Conservation (phyloP, 2,797 vertebrate genomes). For the Cichlasoma orientale region DNA sequence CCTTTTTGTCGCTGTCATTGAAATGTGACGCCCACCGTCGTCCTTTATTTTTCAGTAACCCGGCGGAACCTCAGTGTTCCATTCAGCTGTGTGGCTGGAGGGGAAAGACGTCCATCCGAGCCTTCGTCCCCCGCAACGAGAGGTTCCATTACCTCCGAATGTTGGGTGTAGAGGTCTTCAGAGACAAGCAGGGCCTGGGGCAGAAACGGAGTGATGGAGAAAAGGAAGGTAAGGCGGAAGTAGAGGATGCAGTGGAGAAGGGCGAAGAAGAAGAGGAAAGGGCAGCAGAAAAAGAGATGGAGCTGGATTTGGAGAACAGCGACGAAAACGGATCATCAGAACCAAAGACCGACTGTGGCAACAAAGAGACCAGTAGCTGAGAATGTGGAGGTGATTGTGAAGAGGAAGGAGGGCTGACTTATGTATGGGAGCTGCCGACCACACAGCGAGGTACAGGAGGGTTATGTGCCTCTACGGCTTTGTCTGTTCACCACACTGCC, state of each 20-base stretch:
- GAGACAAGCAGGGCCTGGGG: constrained; percentile 75
- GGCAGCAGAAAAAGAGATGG: neutral
- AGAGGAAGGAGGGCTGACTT: constrained; percentile 15
- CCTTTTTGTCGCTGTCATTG: neutral
- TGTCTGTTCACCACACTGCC: constrained; percentile 35
- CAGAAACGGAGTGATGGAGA: constrained; percentile 61
- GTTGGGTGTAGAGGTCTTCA: constrained; percentile 93
- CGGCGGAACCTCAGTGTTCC: constrained; percentile 88
- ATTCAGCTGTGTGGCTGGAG: constrained; percentile 97
- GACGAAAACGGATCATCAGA: constrained; percentile 39
- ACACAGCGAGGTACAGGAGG: constrained; percentile 12
- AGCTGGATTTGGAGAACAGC: constrained; percentile 48
- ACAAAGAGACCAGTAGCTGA: constrained; percentile 46
- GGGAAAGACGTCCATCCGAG: constrained; percentile 94
- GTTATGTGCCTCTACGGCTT: neutral
- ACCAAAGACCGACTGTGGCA: constrained; percentile 28
- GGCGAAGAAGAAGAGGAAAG: constrained; percentile 18
- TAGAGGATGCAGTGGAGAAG: neutral
- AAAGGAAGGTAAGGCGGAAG: constrained; percentile 48
- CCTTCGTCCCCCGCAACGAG: constrained; percentile 95
- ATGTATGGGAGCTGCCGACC: constrained; percentile 19
- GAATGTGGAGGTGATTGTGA: neutral
- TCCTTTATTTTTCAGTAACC: constrained; percentile 75
- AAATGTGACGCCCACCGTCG: neutral
- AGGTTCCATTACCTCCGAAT: constrained; percentile 94